Conservation (phyloP, 2,888 invertebrate genomes). For the Cenopis cana region DNA sequence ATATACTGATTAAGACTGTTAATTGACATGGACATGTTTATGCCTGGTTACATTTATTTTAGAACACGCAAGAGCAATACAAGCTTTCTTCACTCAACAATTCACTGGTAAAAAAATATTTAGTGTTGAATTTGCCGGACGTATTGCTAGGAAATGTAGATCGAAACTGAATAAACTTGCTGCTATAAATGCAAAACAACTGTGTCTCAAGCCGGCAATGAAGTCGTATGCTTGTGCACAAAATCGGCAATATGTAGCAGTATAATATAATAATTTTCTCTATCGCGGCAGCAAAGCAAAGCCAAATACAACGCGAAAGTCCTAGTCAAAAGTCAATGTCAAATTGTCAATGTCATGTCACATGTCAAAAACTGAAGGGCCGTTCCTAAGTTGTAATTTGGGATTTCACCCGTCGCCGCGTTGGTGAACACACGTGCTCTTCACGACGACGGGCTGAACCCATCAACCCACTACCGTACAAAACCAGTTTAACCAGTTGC, state of each 20-base stretch:
- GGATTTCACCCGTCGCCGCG: too few relatives aligned
- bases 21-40: conserved; percentile 59
- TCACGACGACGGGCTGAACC: too few relatives aligned
- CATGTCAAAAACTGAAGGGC: too few relatives aligned
- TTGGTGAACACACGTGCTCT: too few relatives aligned
- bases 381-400: too few relatives aligned
- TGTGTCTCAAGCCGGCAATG: background rate
- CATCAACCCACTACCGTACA: too few relatives aligned
- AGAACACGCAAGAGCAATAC: background rate
- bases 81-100: background rate
- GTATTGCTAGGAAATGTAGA: background rate
- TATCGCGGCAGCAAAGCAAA: too few relatives aligned
- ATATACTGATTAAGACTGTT: conserved; percentile 70
- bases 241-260: background rate
- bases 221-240: background rate
- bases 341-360: too few relatives aligned
- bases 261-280: too few relatives aligned
- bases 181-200: background rate
- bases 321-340: too few relatives aligned
- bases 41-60: conserved; percentile 16
- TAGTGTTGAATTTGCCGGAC: background rate
- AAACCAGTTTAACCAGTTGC: too few relatives aligned
- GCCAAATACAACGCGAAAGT: too few relatives aligned
- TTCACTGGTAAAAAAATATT: background rate
- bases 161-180: background rate